Percentiles rank a stretch among this genome's conserved stretches.
These are phyloP conservation scores for Kradibia gibbosae DNA, from an alignment of 1,140 invertebrate genomes.

Conservation along the genomic window DNA sequence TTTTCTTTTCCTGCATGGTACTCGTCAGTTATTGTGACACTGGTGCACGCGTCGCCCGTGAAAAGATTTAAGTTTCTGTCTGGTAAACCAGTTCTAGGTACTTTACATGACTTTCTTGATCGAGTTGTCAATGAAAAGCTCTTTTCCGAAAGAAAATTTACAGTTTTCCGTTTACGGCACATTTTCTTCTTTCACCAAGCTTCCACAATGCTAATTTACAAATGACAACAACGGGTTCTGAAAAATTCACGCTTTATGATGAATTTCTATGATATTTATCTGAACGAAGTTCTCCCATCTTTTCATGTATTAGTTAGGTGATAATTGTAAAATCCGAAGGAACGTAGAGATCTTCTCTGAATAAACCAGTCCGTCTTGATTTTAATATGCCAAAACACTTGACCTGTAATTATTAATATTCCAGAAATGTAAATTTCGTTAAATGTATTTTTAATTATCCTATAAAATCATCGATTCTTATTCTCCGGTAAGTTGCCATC, in stretches of 20 bases:
- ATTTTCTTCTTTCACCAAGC: too few relatives aligned
- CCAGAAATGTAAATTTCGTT: not conserved
- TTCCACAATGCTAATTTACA: too few relatives aligned
- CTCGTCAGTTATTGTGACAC: not conserved
- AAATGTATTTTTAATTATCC: not conserved
- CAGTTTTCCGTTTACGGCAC: not conserved
- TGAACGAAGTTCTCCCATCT: not conserved
- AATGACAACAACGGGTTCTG: too few relatives aligned
- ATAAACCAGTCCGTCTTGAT: not conserved
- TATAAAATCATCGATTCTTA: not conserved
- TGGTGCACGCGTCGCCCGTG: not conserved
- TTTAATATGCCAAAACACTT: not conserved
- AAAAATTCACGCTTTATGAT: not conserved
- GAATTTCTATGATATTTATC: not conserved
- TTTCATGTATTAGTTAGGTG: not conserved
- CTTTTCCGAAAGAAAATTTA: not conserved
- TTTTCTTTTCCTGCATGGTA: too few relatives aligned
- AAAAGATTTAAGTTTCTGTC: not conserved
- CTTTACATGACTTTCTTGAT: not conserved
- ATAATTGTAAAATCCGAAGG: not conserved
- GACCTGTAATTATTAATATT: not conserved
- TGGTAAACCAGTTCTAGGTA: not conserved
- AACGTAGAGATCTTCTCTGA: not conserved
- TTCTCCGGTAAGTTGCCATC: too few relatives aligned
- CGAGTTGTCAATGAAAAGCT: not conserved